A percentile compares a stretch with the other conserved stretches of the same genome.
Conservation (phyloP, 2,797 vertebrate species). For the Xerus rutilus region DNA sequence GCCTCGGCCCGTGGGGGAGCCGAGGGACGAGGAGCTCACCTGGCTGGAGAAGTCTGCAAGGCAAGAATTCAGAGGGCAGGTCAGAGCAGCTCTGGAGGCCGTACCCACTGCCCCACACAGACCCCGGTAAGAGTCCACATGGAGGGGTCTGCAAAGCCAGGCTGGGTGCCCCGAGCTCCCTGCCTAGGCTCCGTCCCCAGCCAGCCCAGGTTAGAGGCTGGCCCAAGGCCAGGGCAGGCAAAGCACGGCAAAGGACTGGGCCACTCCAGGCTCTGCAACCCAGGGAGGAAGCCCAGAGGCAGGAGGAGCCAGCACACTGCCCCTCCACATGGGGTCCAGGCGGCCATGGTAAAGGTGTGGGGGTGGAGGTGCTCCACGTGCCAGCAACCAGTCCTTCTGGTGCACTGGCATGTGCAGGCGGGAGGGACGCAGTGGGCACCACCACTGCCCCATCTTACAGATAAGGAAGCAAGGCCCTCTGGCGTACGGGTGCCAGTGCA, state of each 20-base stretch:
- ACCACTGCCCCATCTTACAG: fast-evolving
- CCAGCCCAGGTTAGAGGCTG: neutral
- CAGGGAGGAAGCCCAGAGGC: neutral
- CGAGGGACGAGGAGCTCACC: constrained; percentile 93
- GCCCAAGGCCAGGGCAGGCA: fast-evolving
- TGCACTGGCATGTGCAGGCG: fast-evolving
- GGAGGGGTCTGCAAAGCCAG: neutral
- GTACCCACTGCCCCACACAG: fast-evolving
- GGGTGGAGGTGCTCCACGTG: fast-evolving
- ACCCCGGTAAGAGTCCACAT: neutral
- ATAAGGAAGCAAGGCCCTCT: fast-evolving
- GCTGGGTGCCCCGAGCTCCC: fast-evolving
- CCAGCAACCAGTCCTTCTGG: fast-evolving
- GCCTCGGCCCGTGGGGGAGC: constrained; percentile 93
- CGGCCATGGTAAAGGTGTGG: neutral
- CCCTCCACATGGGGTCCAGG: fast-evolving
- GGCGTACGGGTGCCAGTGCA: fast-evolving
- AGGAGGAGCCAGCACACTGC: neutral
- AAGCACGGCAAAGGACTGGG: neutral
- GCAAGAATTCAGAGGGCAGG: constrained; percentile 52
- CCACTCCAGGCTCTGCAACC: neutral
- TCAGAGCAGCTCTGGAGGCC: neutral
- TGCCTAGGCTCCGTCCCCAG: fast-evolving
- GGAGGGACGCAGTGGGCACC: fast-evolving
- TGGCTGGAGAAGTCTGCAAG: constrained; percentile 94